Evolutionary conservation across 2,797 vertebrate species (phyloP).

Genomic region (Simalia tracyae): DNA sequence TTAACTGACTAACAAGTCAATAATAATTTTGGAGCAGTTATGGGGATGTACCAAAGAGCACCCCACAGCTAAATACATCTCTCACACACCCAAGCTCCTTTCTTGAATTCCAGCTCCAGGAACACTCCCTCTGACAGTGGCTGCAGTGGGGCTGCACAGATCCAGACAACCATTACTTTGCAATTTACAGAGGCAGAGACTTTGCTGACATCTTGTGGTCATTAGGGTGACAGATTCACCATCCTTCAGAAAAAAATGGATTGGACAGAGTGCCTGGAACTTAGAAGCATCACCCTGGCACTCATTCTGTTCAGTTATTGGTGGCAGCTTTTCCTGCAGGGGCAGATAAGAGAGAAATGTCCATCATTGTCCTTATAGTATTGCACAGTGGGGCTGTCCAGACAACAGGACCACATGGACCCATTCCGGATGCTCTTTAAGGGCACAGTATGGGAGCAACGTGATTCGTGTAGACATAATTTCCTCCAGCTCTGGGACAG

Average conservation of each 20-base stretch:
- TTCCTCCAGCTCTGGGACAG: background rate
- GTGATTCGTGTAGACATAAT: background rate
- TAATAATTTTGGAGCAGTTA: background rate
- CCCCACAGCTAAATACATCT: background rate
- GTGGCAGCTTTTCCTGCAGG: background rate
- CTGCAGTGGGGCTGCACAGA: background rate
- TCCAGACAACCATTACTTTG: background rate
- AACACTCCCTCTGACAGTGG: background rate
- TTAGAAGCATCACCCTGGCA: background rate
- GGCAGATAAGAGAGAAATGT: background rate
- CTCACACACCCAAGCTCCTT: background rate
- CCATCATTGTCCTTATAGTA: background rate
- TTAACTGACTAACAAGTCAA: background rate
- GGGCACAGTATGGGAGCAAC: background rate
- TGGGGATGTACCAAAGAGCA: too few relatives aligned
- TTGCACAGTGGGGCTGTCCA: background rate
- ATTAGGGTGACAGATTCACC: background rate
- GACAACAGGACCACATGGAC: background rate
- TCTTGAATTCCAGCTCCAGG: background rate
- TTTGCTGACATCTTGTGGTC: background rate
- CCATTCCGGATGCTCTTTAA: background rate
- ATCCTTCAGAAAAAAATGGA: background rate
- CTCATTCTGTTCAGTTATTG: background rate
- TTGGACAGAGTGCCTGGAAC: background rate
- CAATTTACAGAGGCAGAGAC: background rate